Evolutionary conservation across 2,797 vertebrate genomes (phyloP).

Genomic region (Pipistrellus nathusii): DNA sequence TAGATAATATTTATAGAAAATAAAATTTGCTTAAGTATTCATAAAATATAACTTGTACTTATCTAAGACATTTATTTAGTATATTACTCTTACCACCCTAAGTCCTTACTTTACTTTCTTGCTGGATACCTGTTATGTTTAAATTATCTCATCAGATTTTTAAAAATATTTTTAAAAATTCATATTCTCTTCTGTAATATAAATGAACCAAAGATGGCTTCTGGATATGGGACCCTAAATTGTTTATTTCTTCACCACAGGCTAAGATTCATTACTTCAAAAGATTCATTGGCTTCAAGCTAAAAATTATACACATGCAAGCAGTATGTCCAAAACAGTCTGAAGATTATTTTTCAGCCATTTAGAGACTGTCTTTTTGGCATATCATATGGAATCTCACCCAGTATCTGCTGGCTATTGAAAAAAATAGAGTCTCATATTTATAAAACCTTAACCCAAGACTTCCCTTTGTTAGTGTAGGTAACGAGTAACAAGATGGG

Average conservation of each 20-base stretch:
- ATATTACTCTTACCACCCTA: background rate
- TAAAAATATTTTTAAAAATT: background rate
- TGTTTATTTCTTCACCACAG: background rate
- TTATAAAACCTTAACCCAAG: background rate
- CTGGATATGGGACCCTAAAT: rapidly evolving
- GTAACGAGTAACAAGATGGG: background rate
- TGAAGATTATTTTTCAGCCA: background rate
- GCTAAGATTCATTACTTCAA: background rate
- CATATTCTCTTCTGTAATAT: background rate
- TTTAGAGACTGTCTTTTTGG: background rate
- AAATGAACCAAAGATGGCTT: background rate
- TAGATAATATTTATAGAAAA: constrained; percentile 4
- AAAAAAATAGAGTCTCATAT: background rate
- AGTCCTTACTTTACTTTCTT: background rate
- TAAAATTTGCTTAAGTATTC: background rate
- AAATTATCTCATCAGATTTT: background rate
- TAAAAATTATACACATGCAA: background rate
- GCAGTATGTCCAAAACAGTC: background rate
- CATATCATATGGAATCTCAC: background rate
- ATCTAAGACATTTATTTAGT: background rate
- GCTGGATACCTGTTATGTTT: background rate
- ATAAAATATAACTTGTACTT: background rate
- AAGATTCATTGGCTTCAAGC: background rate
- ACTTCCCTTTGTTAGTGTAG: background rate
- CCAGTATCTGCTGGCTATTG: too few relatives aligned